Evolutionary conservation across 2,888 invertebrate genomes (phyloP).

Genomic region (Blomia tropicalis): DNA sequence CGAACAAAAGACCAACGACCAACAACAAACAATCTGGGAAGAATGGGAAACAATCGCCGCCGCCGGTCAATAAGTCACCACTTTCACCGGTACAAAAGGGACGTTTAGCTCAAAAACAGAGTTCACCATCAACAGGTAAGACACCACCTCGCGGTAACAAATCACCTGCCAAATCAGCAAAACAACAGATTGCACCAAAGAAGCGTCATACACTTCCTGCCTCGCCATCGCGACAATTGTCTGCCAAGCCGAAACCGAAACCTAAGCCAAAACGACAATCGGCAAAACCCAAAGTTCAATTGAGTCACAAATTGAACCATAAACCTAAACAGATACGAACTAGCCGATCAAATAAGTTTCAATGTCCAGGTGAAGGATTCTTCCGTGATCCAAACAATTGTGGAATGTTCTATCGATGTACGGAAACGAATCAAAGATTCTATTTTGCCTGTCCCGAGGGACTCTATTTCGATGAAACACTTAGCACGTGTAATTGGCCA

Average conservation of each 20-base stretch:
- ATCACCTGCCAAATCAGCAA: neutral
- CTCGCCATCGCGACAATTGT: neutral
- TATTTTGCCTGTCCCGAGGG: slow-evolving; percentile 48
- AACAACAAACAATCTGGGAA: neutral
- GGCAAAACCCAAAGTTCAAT: neutral
- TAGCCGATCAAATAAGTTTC: neutral
- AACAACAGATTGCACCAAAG: neutral
- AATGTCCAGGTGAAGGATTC: slow-evolving; percentile 29
- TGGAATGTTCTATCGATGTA: slow-evolving; percentile 29
- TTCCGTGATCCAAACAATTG: slow-evolving; percentile 29
- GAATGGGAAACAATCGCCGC: neutral
- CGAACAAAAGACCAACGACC: neutral
- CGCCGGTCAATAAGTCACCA: neutral
- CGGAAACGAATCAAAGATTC: slow-evolving; percentile 25
- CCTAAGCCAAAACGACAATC: neutral
- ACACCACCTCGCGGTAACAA: neutral
- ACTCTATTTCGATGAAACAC: slow-evolving; percentile 48
- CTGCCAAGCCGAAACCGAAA: neutral
- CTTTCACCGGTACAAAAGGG: neutral
- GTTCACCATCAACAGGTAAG: neutral
- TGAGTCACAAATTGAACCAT: neutral
- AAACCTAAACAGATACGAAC: neutral
- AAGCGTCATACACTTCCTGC: neutral
- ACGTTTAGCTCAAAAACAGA: neutral
- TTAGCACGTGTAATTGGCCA: slow-evolving; percentile 56